phyloP scores from a whole-genome alignment of 2,888 invertebrate species.

The Drosophila phalerata region DNA sequence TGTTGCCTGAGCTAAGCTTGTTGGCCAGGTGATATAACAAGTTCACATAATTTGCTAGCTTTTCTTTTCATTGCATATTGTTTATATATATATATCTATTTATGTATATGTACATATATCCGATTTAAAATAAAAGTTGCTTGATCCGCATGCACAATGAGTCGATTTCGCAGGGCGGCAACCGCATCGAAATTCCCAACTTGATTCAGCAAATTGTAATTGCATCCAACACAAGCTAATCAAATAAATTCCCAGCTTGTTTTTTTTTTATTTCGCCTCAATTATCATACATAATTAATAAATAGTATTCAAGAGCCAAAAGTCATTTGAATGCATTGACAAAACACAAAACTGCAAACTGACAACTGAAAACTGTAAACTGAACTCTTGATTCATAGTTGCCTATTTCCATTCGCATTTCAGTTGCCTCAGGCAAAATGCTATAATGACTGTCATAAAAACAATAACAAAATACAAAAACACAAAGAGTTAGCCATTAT shows the following conservation, averaged over 20 bases:
- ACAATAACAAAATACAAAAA: constrained; percentile 15
- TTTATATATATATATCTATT: constrained; percentile 23
- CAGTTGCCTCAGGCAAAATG: constrained; percentile 12
- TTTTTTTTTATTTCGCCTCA: constrained; percentile 28
- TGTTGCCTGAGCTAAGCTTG: constrained; percentile 10
- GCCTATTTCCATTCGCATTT: constrained; percentile 16
- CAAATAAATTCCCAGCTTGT: constrained; percentile 54
- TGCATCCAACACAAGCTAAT: constrained; percentile 43
- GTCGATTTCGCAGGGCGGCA: constrained; percentile 53
- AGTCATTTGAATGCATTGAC: constrained; percentile 43
- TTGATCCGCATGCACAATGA: constrained; percentile 43
- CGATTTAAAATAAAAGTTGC: constrained; percentile 48
- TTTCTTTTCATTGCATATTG: constrained; percentile 62
- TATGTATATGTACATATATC: constrained; percentile 20
- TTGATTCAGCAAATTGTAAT: constrained; percentile 56
- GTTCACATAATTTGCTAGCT: constrained; percentile 71
- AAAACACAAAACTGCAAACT: constrained; percentile 16
- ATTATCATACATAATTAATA: constrained; percentile 73
- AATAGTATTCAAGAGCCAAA: constrained; percentile 38
- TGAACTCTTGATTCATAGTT: constrained; percentile 28
- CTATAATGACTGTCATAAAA: constrained; percentile 34
- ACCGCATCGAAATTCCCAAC: constrained; percentile 55
- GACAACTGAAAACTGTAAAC: constrained; percentile 13
- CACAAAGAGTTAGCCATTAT: constrained; percentile 16
- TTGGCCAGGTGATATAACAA: constrained; percentile 72